Base-by-base conservation (phyloP, 2,113 vertebrate genomes). In the Oncorhynchus gorbuscha region DNA sequence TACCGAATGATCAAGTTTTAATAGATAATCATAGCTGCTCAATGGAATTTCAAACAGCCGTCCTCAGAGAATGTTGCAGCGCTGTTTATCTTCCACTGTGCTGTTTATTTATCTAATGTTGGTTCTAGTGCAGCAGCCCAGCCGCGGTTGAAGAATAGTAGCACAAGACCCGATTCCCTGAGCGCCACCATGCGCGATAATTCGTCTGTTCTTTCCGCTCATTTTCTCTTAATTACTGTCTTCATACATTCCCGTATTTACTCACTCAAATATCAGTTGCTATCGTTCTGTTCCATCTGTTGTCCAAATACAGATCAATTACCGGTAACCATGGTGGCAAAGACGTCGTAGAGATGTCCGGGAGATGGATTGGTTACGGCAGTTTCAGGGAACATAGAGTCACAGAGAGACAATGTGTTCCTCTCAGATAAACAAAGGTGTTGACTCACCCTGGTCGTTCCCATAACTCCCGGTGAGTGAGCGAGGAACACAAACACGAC, bases 31-130 rank as follows among this genome's bases (percentile, higher is more conserved):
- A 86, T 78, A 84, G 51, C 69, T 69, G 75, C 71, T 74, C 83
- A 87, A 90, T 88, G 79, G 75, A 84, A 88, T 86, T 72, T 74
- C 39, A 5, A 79, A 84, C 82, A 84, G 77, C 74, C 71, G 73
- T 76, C 81, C 82, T 87, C 69, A 78, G 79, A 81, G 51, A 55
- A 55, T 5, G 16, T 18, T 16, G 51, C 51, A 55, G 16, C 16
- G 4, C 16, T 55, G 51, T 55, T n/a, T n/a, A n/a, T n/a, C n/a
- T n/a, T n/a, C n/a, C n/a, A n/a, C n/a, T n/a, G n/a, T n/a, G n/a
- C n/a, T n/a, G n/a, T n/a, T 62, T 62, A 11, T 62, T 62, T 62
- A n/a, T 62, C 59, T 62, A 3, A 11, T 62, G 8, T 62, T 24
- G 59, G 59, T 22, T 62, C 7, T 13, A n/a, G 59, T n/a, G 59